Evolutionary conservation across 2,888 invertebrate genomes (phyloP), one percentile per base, ranked within the genome.

Genomic region (Amblyjoppa fuscipennis): DNA sequence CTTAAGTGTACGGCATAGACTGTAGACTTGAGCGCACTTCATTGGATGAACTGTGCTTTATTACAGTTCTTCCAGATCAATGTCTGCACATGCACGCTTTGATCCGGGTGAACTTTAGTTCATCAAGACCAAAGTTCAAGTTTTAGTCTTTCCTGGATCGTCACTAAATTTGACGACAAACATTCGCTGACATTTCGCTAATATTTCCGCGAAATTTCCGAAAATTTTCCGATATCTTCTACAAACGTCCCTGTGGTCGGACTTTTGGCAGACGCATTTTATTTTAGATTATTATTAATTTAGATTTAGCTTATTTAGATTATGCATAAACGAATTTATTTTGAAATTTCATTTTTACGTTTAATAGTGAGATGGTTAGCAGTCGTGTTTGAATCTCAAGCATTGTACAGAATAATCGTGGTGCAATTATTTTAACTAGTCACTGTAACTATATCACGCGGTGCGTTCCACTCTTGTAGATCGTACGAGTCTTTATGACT

Each of bases 311-410:
- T 20, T 20, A 20, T 20, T 20, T 20, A 20, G 20, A 13, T 13
- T 13, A 59, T 28, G n/a, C 2, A 20, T 20, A 53, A n/a, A 53
- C 7, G 1, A 9, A 25, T 25, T 25, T 59, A 11, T 28, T 25
- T 59, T 73, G 20, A 13, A 34, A 59, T 73, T 74, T 56, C 41
- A 25, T 73, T 80, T 80, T 6, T 9, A 20, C 11, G 13, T 51
- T 74, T 38, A 31, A 7, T 11, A 6, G 56, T 11, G 45, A 31
- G 59, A 59, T 11, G 51, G 20, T 20, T 20, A 20, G 31, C 34
- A 13, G n/a, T 38, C 11, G 66, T 59, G 66, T 59, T 61, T 34
- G 38, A 53, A 6, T 5, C 34, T 38, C 7, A 38, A 38, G 38
- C 31, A 61, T 61, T 61, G 7, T 34, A 3, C 5, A 28, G 31